Conservation (phyloP, 2,888 invertebrate species). For the Megaustenia siamemsis region DNA sequence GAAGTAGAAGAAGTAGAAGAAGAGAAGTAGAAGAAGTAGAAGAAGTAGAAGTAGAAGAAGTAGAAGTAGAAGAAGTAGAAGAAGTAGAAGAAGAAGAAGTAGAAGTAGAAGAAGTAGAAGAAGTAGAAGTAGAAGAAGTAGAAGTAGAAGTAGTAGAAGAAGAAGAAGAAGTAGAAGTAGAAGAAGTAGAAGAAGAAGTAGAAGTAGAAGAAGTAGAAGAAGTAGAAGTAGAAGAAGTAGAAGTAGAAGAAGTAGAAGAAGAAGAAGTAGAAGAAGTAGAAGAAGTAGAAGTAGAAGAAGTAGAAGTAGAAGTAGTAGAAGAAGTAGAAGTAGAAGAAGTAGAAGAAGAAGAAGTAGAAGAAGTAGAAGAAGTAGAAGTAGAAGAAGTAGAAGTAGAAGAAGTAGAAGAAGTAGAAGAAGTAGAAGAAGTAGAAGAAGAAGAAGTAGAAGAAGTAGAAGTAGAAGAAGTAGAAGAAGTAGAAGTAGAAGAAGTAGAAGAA, state of each 20-base stretch:
- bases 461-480: no score
- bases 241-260: not conserved
- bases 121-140: not conserved
- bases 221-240: not conserved
- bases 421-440: not conserved
- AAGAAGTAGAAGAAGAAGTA: conserved; percentile 1
- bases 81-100: not conserved
- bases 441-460: no score
- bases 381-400: not conserved
- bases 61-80: not conserved
- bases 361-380: not conserved
- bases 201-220: not conserved
- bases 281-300: conserved; percentile 11
- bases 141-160: not conserved
- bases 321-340: no score
- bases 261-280: not conserved
- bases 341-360: not conserved
- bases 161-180: not conserved
- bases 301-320: not conserved
- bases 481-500: no score
- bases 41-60: not conserved
- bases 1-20: not conserved
- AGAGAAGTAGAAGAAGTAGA: no score
- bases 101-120: not conserved
- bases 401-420: not conserved